Evolutionary conservation across 1,140 invertebrate genomes (phyloP).

Genomic region (Pissodes strobi): DNA sequence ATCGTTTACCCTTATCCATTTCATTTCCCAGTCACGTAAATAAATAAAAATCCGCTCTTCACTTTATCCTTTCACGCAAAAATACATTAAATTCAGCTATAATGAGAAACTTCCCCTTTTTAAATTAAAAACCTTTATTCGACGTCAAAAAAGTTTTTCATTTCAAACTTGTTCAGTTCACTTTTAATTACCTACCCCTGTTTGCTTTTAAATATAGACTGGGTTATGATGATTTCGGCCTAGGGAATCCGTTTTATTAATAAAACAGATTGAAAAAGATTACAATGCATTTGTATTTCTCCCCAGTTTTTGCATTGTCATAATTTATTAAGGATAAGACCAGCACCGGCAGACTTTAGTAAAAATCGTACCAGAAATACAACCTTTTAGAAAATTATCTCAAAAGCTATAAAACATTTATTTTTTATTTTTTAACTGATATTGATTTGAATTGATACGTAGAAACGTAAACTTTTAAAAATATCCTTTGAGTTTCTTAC

Average conservation of each 20-base stretch:
- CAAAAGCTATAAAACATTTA: too few relatives aligned
- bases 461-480: not conserved
- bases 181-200: conserved; percentile 13
- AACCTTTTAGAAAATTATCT: too few relatives aligned
- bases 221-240: not conserved
- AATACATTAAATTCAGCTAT: not conserved
- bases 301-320: not conserved
- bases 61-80: too few relatives aligned
- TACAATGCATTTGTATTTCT: too few relatives aligned
- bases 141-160: not conserved
- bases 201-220: conserved; percentile 6
- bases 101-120: conserved; percentile 13
- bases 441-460: not conserved
- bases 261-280: too few relatives aligned
- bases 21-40: too few relatives aligned
- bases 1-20: too few relatives aligned
- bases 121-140: conserved; percentile 13
- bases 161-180: conserved; percentile 8
- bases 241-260: not conserved
- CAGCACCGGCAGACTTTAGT: too few relatives aligned
- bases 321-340: too few relatives aligned
- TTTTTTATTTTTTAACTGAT: too few relatives aligned
- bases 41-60: too few relatives aligned
- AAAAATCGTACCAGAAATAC: too few relatives aligned
- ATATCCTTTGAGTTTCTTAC: conserved; percentile 55